These are phyloP conservation scores for Empidonax alnorum DNA, from an alignment of 2,113 vertebrate genomes.

Conservation along the genomic window DNA sequence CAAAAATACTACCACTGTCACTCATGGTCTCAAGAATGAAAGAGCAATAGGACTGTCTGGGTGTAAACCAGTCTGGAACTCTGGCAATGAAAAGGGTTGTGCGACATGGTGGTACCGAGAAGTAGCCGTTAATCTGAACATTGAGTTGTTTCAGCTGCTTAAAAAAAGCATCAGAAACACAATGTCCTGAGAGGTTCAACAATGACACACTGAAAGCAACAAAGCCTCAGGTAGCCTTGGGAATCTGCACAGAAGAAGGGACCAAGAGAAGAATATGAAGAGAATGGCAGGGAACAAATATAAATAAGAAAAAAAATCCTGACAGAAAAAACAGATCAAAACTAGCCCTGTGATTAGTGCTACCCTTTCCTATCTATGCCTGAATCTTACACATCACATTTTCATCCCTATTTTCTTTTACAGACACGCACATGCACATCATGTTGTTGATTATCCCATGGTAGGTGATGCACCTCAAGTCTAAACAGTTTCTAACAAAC, in stretches of 20 bases:
- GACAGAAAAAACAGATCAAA: not conserved
- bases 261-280: not conserved
- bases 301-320: not conserved
- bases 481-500: not conserved
- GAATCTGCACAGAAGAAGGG: not conserved
- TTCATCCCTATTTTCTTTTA: not conserved
- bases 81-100: not conserved
- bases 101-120: not conserved
- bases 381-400: not conserved
- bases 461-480: not conserved
- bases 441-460: not conserved
- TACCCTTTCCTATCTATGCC: not conserved
- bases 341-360: not conserved
- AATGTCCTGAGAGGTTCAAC: not conserved
- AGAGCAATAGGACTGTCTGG: not conserved
- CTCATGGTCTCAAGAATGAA: not conserved
- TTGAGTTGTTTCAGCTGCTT: not conserved
- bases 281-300: not conserved
- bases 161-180: not conserved
- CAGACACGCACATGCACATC: fast-evolving
- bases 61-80: not conserved
- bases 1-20: not conserved
- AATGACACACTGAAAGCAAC: not conserved
- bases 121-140: not conserved
- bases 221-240: not conserved